Conservation (phyloP, 2,797 vertebrate species). For the Falco naumanni region DNA sequence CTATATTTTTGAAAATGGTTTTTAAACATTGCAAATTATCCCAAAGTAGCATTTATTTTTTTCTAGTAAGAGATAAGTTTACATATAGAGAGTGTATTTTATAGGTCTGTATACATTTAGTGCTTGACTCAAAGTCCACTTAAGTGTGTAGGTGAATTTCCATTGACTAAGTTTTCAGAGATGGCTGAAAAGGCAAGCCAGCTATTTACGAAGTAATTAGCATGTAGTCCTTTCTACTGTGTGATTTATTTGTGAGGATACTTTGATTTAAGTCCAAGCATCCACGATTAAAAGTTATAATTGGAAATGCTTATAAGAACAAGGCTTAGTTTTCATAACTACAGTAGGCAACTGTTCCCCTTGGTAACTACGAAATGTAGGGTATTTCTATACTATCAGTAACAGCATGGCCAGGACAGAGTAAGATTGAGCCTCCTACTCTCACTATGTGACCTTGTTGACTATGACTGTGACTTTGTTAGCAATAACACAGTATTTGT, state of each 20-base stretch:
- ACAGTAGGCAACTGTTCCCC: neutral
- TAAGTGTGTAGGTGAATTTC: neutral
- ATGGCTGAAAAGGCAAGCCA: neutral
- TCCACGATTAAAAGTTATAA: neutral
- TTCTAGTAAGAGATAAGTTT: conserved; percentile 40
- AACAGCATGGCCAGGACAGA: neutral
- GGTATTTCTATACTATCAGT: neutral
- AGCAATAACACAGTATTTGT: neutral
- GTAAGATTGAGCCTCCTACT: neutral
- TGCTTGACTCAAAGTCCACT: neutral
- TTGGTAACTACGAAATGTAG: neutral
- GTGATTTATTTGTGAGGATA: neutral
- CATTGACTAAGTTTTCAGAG: neutral
- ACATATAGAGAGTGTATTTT: neutral
- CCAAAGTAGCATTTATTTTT: conserved; percentile 43
- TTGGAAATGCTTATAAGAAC: neutral
- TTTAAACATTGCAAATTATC: conserved; percentile 65
- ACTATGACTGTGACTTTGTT: neutral
- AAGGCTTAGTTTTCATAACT: neutral
- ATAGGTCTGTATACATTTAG: neutral
- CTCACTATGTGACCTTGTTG: neutral
- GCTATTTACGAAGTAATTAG: neutral
- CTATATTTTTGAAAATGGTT: conserved; percentile 79
- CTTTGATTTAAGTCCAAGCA: neutral
- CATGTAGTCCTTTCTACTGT: neutral